phyloP scores from a whole-genome alignment of 2,797 vertebrate species.

The Graptemys geographica region DNA sequence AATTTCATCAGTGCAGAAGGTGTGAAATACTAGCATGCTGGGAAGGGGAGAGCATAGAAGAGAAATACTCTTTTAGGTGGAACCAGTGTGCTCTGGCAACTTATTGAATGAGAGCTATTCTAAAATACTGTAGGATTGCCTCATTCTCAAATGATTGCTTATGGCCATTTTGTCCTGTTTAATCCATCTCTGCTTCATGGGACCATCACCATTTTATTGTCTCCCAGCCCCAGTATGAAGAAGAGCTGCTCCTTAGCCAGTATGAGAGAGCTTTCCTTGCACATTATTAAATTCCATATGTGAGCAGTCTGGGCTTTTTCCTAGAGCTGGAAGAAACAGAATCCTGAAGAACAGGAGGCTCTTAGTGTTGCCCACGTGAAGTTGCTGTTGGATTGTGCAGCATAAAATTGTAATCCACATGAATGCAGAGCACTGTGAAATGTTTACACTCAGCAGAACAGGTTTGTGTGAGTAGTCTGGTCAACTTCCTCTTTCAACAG shows the following conservation, averaged over 20 bases:
- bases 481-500: slow-evolving; percentile 67
- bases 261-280: neutral
- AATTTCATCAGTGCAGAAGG: neutral
- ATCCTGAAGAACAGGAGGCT: neutral
- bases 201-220: neutral
- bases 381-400: neutral
- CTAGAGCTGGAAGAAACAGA: neutral
- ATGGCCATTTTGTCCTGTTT: neutral
- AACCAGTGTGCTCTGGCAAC: too few relatives aligned
- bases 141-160: neutral
- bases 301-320: neutral
- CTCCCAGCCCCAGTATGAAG: neutral
- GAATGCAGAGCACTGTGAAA: neutral
- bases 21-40: neutral
- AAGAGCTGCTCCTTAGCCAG: neutral
- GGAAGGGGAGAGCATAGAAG: neutral
- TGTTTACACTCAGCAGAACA: accelerated
- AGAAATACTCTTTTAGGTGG: neutral
- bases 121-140: neutral
- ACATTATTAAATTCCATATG: neutral
- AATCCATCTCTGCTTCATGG: neutral
- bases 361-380: neutral
- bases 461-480: accelerated
- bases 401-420: neutral
- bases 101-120: neutral